These are phyloP conservation scores for Dendrophyllia cribrosa DNA, from an alignment of 64 coral and sea anemone genomes.

Conservation along the genomic window DNA sequence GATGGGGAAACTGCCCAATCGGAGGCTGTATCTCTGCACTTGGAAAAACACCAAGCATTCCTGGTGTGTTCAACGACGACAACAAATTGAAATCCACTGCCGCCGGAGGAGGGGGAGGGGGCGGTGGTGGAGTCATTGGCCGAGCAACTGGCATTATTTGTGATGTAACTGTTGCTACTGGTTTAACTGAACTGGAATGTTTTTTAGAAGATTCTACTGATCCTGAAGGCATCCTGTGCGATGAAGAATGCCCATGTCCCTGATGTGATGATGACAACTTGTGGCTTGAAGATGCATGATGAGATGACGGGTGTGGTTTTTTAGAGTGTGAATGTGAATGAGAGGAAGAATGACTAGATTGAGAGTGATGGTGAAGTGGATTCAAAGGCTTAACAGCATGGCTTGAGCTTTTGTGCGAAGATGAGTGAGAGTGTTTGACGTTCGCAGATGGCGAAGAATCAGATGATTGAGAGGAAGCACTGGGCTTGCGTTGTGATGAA, in stretches of 20 bases:
- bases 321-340: slow-evolving; percentile 57
- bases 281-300: slow-evolving; percentile 68
- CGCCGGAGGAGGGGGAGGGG: slow-evolving; percentile 83
- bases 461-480: slow-evolving; percentile 57
- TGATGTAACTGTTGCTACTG: neutral
- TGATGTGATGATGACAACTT: slow-evolving; percentile 59
- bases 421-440: slow-evolving; percentile 35
- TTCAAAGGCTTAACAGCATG: slow-evolving; percentile 64
- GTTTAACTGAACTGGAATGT: slow-evolving; percentile 28
- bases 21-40: slow-evolving; percentile 40
- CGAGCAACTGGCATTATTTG: slow-evolving; percentile 5
- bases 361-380: slow-evolving; percentile 26
- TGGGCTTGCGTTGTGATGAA: slow-evolving; percentile 43
- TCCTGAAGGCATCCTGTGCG: neutral
- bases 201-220: slow-evolving; percentile 22
- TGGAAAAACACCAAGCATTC: slow-evolving; percentile 33
- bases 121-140: slow-evolving; percentile 61
- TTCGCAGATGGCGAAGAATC: slow-evolving; percentile 52
- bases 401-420: slow-evolving; percentile 68
- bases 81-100: slow-evolving; percentile 18
- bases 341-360: slow-evolving; percentile 46
- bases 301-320: slow-evolving; percentile 55
- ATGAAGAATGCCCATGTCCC: slow-evolving; percentile 29
- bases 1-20: slow-evolving; percentile 6
- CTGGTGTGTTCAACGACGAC: slow-evolving; percentile 32